These are phyloP conservation scores for Villa cingulata DNA, from an alignment of 2,888 invertebrate species.

Conservation along the genomic window DNA sequence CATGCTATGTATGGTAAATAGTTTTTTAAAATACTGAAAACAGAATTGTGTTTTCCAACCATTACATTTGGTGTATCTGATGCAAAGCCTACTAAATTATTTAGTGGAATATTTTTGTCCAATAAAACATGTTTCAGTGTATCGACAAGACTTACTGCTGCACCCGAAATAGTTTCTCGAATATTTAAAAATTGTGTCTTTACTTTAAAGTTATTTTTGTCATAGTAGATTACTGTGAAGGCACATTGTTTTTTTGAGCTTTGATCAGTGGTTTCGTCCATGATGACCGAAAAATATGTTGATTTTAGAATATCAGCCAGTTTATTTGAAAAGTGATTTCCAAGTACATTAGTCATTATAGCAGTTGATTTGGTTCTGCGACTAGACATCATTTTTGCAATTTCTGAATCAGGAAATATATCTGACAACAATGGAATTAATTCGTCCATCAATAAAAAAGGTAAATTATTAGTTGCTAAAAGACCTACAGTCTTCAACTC, in stretches of 20 bases:
- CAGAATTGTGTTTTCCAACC: not conserved
- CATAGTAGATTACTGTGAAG: not conserved
- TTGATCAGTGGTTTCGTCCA: not conserved
- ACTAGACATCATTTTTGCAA: not conserved
- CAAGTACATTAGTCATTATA: not conserved
- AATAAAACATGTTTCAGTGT: not conserved
- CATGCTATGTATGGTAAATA: not conserved
- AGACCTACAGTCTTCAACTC: not conserved
- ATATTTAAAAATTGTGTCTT: not conserved
- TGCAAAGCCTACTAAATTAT: not conserved
- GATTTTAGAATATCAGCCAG: not conserved
- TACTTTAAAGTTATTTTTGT: not conserved
- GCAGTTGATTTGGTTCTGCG: not conserved
- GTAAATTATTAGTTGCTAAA: not conserved
- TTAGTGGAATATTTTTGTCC: not conserved
- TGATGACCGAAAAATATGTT: not conserved
- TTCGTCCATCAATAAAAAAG: not conserved
- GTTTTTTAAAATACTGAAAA: not conserved
- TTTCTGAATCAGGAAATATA: not conserved
- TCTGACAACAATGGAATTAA: not conserved
- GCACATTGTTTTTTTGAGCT: not conserved
- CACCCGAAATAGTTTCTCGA: not conserved
- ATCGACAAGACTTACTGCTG: not conserved
- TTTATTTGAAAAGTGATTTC: not conserved
- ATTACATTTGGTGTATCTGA: not conserved